Evolutionary conservation across 2,797 vertebrate species (phyloP).

Genomic region (Acipenser ruthenus): DNA sequence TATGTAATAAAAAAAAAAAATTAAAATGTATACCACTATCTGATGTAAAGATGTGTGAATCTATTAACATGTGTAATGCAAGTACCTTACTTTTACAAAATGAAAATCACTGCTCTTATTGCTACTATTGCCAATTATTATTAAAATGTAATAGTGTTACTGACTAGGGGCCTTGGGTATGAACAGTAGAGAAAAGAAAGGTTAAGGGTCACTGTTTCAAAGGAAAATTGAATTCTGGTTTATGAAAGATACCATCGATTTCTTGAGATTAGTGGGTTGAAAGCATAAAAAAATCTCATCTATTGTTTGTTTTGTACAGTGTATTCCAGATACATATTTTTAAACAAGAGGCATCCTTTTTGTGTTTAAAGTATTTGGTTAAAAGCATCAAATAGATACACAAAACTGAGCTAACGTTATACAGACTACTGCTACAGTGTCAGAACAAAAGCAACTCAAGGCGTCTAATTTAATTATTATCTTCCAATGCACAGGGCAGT

Average conservation of each 20-base stretch:
- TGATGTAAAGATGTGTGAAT: too few relatives aligned
- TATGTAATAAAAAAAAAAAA: not conserved
- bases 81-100: too few relatives aligned
- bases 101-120: too few relatives aligned
- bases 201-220: not conserved
- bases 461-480: conserved; percentile 42
- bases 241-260: not conserved
- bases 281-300: not conserved
- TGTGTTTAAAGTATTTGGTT: too few relatives aligned
- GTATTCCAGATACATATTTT: too few relatives aligned
- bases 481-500: conserved; percentile 29
- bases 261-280: not conserved
- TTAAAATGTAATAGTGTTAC: not conserved
- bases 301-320: too few relatives aligned
- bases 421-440: conserved; percentile 10
- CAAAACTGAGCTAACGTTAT: too few relatives aligned
- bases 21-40: not conserved
- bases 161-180: not conserved
- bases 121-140: too few relatives aligned
- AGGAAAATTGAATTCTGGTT: not conserved
- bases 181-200: not conserved
- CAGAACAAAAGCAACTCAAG: conserved; percentile 33
- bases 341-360: too few relatives aligned
- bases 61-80: too few relatives aligned
- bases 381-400: too few relatives aligned